These are phyloP conservation scores for Promerops cafer DNA, from an alignment of 2,113 vertebrate species.

Conservation along the genomic window DNA sequence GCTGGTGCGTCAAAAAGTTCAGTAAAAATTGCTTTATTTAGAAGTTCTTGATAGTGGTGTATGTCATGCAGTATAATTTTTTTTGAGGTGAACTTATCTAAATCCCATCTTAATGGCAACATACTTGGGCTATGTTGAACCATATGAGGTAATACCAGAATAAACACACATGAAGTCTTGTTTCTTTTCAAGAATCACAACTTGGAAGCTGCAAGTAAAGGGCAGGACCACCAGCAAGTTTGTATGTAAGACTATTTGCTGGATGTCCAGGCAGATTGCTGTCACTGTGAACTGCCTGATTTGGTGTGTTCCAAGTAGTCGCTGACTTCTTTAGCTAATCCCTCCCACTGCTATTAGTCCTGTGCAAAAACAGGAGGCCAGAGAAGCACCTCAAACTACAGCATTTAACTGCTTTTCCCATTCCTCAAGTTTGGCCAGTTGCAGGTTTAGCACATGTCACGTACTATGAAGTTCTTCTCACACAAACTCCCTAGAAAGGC, in stretches of 20 bases:
- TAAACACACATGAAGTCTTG: neutral
- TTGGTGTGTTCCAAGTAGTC: neutral
- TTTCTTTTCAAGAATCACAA: neutral
- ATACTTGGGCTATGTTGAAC: neutral
- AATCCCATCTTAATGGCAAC: neutral
- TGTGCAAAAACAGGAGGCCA: neutral
- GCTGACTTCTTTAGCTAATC: neutral
- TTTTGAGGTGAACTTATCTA: neutral
- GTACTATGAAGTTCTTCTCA: neutral
- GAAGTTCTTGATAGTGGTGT: neutral
- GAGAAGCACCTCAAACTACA: neutral
- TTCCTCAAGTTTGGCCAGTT: neutral
- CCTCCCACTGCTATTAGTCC: neutral
- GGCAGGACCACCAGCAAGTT: neutral
- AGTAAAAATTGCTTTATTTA: neutral
- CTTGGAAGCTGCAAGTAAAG: neutral
- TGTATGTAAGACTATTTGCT: neutral
- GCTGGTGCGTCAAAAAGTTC: neutral
- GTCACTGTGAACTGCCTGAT: neutral
- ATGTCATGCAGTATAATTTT: neutral
- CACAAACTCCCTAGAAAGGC: neutral
- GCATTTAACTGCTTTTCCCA: neutral
- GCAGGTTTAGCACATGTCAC: neutral
- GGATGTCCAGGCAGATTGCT: accelerated
- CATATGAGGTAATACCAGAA: neutral